Percentiles rank a stretch among this genome's conserved stretches.
Conservation (phyloP, 1,140 invertebrate genomes). For the Scaptomyza graminum region DNA sequence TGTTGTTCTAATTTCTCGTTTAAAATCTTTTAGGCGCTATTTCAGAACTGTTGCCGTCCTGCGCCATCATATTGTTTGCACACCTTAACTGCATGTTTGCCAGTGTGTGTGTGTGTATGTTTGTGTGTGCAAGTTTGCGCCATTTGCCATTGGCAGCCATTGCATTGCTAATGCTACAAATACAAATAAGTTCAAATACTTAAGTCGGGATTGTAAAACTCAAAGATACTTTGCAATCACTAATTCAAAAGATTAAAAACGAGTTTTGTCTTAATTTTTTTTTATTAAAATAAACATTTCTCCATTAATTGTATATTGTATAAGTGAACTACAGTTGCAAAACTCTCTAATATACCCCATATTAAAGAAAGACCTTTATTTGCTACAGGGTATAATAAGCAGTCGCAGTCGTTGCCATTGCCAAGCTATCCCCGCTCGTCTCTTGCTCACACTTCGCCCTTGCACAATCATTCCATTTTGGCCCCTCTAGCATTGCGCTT, state of each 20-base stretch:
- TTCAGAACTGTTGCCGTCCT: constrained; percentile 35
- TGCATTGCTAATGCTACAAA: constrained; percentile 60
- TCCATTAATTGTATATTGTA: too few relatives aligned
- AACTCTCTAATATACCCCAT: too few relatives aligned
- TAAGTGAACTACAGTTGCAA: too few relatives aligned
- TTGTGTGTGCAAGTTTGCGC: constrained; percentile 40
- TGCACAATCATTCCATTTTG: constrained; percentile 6
- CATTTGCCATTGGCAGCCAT: constrained; percentile 56
- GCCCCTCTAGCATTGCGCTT: constrained; percentile 60
- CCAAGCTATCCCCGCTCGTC: constrained; percentile 1
- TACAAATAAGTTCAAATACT: constrained; percentile 49
- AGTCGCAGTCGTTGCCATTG: constrained; percentile 13
- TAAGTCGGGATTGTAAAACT: too few relatives aligned
- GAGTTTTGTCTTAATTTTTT: too few relatives aligned
- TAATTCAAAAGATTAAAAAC: not conserved
- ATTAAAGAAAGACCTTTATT: too few relatives aligned
- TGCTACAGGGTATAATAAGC: constrained; percentile 27
- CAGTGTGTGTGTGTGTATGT: constrained; percentile 17
- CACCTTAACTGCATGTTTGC: constrained; percentile 44
- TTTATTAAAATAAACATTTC: too few relatives aligned
- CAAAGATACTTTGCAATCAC: not conserved
- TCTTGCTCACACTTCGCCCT: not conserved
- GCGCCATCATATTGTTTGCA: constrained; percentile 66
- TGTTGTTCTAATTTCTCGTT: constrained; percentile 37
- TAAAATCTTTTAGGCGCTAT: constrained; percentile 33